These are phyloP conservation scores for Percina caprodes DNA, from an alignment of 2,113 vertebrate genomes.

Conservation along the genomic window DNA sequence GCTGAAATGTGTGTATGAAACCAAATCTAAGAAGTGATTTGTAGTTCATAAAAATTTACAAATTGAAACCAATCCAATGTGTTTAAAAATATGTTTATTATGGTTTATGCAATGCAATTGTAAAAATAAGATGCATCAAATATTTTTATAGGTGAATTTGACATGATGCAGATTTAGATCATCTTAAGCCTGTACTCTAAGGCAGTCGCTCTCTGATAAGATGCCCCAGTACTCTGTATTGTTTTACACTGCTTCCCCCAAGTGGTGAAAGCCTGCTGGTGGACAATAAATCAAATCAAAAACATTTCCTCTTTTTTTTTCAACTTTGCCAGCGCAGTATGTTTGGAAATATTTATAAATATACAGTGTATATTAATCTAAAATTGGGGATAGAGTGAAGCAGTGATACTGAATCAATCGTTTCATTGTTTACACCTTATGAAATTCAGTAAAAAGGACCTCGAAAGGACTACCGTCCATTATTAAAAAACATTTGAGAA, in stretches of 20 bases:
- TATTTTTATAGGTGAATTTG: not conserved
- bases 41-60: not conserved
- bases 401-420: not conserved
- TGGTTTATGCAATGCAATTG: not conserved
- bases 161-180: not conserved
- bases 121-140: not conserved
- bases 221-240: not conserved
- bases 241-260: constrained; percentile 65
- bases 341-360: not conserved
- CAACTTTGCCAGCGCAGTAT: not conserved
- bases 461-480: not conserved
- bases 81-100: not conserved
- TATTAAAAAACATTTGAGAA: not conserved
- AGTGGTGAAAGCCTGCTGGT: constrained; percentile 49
- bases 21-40: not conserved
- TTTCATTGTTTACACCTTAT: not conserved
- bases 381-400: too few species aligned
- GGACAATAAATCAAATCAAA: not conserved
- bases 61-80: not conserved
- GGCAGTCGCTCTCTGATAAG: not conserved
- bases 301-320: not conserved
- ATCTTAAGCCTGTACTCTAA: not conserved
- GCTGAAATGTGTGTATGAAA: not conserved
- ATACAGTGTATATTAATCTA: not conserved
- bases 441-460: not conserved